Evolutionary conservation across 2,797 vertebrate genomes (phyloP), one percentile per base, ranked within the genome.

Genomic region (Eulemur mongoz): DNA sequence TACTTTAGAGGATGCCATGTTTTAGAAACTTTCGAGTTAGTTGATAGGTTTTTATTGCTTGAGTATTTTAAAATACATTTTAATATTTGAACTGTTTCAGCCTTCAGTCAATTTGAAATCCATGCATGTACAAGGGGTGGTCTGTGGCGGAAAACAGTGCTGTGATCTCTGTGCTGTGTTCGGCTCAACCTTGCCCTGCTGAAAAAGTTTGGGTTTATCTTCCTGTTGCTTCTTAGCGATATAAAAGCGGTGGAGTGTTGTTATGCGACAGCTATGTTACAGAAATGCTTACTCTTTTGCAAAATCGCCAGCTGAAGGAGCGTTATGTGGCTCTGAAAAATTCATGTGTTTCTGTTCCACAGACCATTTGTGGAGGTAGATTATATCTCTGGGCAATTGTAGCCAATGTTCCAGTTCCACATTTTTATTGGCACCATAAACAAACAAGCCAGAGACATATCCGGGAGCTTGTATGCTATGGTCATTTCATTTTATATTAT

Each of bases 191-290:
- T 27, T 7, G 30, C 45, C 95, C 27, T 27, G 8, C 61, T 78
- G 95, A 94, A 94, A 93, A 96, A 83, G 7, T 78, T 79, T 87
- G 57, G 43, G 30, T 90, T 95, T 82, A 27, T 92, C 63, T 1
- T 91, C 32, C 52, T 76, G 27, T 67, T 27, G n/a, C 20, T 89
- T 40, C 20, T 61, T 20, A 75, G 48, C 32, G 32, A 23, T 85
- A 92, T 38, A 45, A 9, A 95, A 80, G 91, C 63, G 45, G 52
- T 7, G 0, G 27, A 65, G 52, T 32, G 40, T 5, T 45, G 57
- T 69, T 69, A 0, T 83, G 57, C 84, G 10, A 27, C 9, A 20
- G 35, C 43, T 89, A 17, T 30, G 0, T 78, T 89, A 54, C 73
- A 93, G 94, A 84, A 20, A 22, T 2, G 4, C 40, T 94, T 22